These are phyloP conservation scores for Podarcis cretensis DNA, from an alignment of 2,113 vertebrate genomes.

Conservation along the genomic window DNA sequence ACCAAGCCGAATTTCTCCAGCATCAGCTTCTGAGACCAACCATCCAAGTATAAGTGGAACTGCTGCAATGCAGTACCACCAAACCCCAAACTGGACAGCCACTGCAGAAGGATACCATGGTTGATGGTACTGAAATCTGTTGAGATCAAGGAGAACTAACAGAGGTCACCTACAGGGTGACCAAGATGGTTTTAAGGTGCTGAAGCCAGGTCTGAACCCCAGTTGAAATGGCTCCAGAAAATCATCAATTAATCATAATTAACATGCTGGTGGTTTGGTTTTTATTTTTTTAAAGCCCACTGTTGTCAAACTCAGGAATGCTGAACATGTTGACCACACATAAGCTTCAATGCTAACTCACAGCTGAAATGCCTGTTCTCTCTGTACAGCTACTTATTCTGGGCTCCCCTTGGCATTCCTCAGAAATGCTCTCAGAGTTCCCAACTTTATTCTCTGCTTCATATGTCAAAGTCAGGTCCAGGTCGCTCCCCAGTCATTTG, in stretches of 20 bases:
- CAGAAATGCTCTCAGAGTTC: background rate
- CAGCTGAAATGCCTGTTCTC: background rate
- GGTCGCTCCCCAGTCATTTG: background rate
- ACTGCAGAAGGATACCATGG: too few species aligned
- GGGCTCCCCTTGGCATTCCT: background rate
- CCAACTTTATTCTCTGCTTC: conserved; percentile 14
- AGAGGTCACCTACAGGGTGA: background rate
- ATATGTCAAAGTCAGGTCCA: conserved; percentile 13
- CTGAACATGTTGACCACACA: background rate
- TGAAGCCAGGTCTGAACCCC: background rate
- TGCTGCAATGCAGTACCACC: too few species aligned
- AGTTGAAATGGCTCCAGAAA: background rate
- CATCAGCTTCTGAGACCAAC: too few species aligned
- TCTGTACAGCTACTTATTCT: conserved; percentile 2
- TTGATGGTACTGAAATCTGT: too few species aligned
- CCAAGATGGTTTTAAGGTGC: background rate
- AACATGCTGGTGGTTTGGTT: background rate
- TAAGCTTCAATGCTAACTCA: background rate
- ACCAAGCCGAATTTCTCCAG: too few species aligned
- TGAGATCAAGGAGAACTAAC: background rate
- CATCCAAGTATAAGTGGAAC: too few species aligned
- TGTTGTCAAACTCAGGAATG: too few species aligned
- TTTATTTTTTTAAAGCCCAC: too few species aligned
- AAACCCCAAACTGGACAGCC: too few species aligned
- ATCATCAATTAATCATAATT: background rate